Base-by-base conservation (phyloP, 2,888 invertebrate genomes). In the Sisyra nigra region DNA sequence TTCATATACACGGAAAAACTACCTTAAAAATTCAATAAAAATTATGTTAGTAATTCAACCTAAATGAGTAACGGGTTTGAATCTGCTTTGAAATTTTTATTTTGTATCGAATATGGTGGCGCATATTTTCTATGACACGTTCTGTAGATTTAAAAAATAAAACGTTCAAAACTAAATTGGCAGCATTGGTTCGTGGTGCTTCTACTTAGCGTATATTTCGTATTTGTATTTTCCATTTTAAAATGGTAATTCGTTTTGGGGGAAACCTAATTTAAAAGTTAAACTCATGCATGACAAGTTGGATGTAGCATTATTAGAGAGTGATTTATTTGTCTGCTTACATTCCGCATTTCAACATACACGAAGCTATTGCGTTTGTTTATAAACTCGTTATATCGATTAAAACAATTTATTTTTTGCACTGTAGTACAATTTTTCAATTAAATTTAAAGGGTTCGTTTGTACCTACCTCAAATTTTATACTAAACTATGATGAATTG, bases 231-330 rank as follows among this genome's bases (percentile, higher is more conserved):
- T 38, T 19, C 38, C 38, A 38, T 38, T 38, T 38, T 38, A 38
- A 38, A 38, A 38, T 38, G 24, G 38, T 38, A 38, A 38, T 38
- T 38, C 38, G 38, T 38, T 38, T 38, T 38, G 19, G 38, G 38
- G 24, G 13, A 38, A 38, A 38, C 24, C 38, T 38, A 38, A 38
- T 38, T 38, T 38, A 24, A 38, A 38, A 38, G 17, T 38, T 38
- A 38, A 38, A 38, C 38, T 38, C 38, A 24, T 24, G 38, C 38
- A 24, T 24, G 38, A 38, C 38, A 38, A 24, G 19, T 19, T 24
- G 24, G 24, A 24, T 24, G 24, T 24, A 24, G 24, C 24, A 24
- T 24, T 24, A 24, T 24, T 24, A 24, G 24, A 24, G 24, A 24
- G 24, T 24, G 24, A 24, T 24, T 24, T 24, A 24, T 24, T 24